These are phyloP conservation scores for Mus caroli DNA, from an alignment of 2,797 vertebrate genomes.

Conservation along the genomic window DNA sequence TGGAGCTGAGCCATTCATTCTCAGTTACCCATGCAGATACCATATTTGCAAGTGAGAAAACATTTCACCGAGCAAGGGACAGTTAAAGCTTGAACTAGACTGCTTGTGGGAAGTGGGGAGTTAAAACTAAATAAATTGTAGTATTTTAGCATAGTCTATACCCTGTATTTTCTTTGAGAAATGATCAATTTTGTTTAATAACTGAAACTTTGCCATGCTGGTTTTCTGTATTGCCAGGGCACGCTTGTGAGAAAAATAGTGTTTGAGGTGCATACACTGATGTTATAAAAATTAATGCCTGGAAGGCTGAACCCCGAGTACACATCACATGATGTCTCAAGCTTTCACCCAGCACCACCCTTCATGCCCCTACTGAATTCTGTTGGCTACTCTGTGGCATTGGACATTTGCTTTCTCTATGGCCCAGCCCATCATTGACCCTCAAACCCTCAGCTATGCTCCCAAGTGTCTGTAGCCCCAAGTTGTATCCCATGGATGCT, in stretches of 20 bases:
- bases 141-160: neutral
- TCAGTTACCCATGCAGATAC: neutral
- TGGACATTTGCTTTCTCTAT: neutral
- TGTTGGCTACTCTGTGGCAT: neutral
- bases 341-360: too few relatives aligned
- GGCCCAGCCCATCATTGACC: neutral
- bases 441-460: neutral
- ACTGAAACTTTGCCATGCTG: neutral
- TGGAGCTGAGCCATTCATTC: neutral
- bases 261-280: neutral
- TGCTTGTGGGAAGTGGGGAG: accelerated
- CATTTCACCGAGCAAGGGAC: neutral
- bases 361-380: neutral
- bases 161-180: neutral
- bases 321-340: neutral
- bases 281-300: neutral
- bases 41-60: neutral
- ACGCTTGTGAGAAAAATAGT: neutral
- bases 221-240: neutral
- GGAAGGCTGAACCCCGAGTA: neutral
- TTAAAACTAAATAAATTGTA: neutral
- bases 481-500: accelerated
- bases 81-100: neutral
- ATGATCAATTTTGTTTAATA: neutral
- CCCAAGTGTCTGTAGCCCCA: too few relatives aligned